These are phyloP conservation scores for Theretra japonica DNA, from an alignment of 2,888 invertebrate genomes.

Conservation along the genomic window DNA sequence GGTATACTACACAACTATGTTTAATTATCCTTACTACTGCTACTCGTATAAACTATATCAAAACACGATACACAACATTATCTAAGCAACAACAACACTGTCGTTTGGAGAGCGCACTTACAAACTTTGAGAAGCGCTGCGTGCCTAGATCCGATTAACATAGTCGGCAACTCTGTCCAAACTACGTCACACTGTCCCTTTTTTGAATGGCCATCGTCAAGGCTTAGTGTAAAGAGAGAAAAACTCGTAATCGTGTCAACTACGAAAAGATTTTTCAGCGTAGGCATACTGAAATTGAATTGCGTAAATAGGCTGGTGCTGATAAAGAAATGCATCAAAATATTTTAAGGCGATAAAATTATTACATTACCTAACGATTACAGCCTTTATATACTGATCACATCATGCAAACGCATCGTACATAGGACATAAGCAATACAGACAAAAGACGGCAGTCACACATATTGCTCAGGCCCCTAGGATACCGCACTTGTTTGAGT, in stretches of 20 bases:
- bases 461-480: too few species aligned
- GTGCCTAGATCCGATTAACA: constrained; percentile 18
- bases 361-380: too few species aligned
- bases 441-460: too few species aligned
- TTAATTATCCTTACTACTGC: too few species aligned
- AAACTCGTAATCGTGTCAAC: constrained; percentile 13
- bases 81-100: background rate
- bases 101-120: background rate
- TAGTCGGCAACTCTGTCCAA: constrained; percentile 19
- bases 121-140: constrained; percentile 12
- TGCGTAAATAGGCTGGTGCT: background rate
- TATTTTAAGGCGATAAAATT: too few species aligned
- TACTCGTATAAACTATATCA: too few species aligned
- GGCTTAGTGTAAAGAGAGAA: constrained; percentile 24
- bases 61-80: background rate
- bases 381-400: too few species aligned
- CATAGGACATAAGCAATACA: too few species aligned
- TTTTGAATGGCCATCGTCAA: constrained; percentile 17
- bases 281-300: background rate
- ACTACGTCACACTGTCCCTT: constrained; percentile 18
- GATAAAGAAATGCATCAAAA: too few species aligned
- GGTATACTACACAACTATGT: too few species aligned
- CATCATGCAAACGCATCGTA: too few species aligned
- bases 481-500: too few species aligned
- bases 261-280: constrained; percentile 10